A percentile compares a stretch with the other conserved stretches of the same genome.
Conservation (phyloP, 2,888 invertebrate species). For the Epirrhoe tristata region DNA sequence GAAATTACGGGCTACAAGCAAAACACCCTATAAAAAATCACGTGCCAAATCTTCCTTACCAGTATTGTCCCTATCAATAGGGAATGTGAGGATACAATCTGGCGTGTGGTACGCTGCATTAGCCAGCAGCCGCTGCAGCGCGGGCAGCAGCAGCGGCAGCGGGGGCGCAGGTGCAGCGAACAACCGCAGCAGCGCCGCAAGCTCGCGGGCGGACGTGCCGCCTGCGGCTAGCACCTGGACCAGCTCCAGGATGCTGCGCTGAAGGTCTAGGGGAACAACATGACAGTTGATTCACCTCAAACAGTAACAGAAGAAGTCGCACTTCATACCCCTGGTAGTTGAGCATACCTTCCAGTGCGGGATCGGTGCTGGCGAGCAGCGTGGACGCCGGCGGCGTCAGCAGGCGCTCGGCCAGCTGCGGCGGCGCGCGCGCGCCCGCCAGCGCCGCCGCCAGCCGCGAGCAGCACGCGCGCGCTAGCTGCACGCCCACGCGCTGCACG, state of each 20-base stretch:
- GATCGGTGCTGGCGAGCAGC: conserved; percentile 43
- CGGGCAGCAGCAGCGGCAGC: conserved; percentile 79
- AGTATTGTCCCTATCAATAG: conserved; percentile 56
- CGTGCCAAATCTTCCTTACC: conserved; percentile 35
- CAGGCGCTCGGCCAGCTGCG: conserved; percentile 59
- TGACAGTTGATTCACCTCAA: no score
- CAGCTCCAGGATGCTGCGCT: conserved; percentile 87
- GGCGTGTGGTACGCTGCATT: conserved; percentile 75
- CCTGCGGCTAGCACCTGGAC: conserved; percentile 83
- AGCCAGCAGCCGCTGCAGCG: conserved; percentile 70
- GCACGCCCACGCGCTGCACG: conserved; percentile 61
- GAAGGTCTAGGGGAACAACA: conserved; percentile 81
- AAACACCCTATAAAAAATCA: background rate
- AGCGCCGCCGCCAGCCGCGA: conserved; percentile 56
- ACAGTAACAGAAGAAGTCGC: no score
- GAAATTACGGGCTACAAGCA: no score
- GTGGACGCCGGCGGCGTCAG: conserved; percentile 51
- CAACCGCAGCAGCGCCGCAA: conserved; percentile 86
- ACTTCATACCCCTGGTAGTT: no score
- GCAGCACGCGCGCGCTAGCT: conserved; percentile 65
- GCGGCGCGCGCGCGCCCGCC: conserved; percentile 51
- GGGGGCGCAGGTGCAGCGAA: conserved; percentile 86
- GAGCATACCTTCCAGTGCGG: conserved; percentile 44
- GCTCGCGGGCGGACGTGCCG: conserved; percentile 81
- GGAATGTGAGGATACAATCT: conserved; percentile 84